A percentile compares a stretch with the other conserved stretches of the same genome.
Conservation (phyloP, 2,888 invertebrate genomes). For the Tinea trinotella region DNA sequence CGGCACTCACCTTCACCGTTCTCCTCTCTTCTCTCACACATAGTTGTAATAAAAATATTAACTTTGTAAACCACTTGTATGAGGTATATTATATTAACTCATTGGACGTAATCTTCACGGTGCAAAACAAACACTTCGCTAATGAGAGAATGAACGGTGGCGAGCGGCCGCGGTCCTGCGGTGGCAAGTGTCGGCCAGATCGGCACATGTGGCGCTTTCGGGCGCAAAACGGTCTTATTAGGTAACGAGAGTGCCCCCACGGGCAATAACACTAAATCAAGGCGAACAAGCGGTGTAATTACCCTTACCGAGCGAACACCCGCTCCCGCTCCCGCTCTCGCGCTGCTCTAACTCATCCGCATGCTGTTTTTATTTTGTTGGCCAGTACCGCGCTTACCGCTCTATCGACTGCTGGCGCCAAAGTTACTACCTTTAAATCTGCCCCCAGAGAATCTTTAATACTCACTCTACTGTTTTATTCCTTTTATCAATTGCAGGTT, state of each 20-base stretch:
- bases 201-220: conserved; percentile 61
- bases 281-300: conserved; percentile 74
- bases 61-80: background rate
- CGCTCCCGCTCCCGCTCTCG: conserved; percentile 33
- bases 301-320: conserved; percentile 56
- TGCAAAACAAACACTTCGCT: conserved; percentile 57
- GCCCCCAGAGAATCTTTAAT: conserved; percentile 58
- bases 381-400: conserved; percentile 61
- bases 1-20: conserved; percentile 62
- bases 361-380: conserved; percentile 68
- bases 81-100: background rate
- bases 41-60: conserved; percentile 23
- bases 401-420: conserved; percentile 62
- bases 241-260: conserved; percentile 70
- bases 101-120: conserved; percentile 22
- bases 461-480: conserved; percentile 55
- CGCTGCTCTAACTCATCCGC: conserved; percentile 69
- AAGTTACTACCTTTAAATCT: conserved; percentile 68
- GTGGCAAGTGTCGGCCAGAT: conserved; percentile 32
- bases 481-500: conserved; percentile 55
- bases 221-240: conserved; percentile 71
- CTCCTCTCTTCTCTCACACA: conserved; percentile 36
- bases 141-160: conserved; percentile 63
- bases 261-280: conserved; percentile 74
- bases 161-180: conserved; percentile 18